These are phyloP conservation scores for Piscicola geometra DNA, from an alignment of 2,888 invertebrate species.

Conservation along the genomic window DNA sequence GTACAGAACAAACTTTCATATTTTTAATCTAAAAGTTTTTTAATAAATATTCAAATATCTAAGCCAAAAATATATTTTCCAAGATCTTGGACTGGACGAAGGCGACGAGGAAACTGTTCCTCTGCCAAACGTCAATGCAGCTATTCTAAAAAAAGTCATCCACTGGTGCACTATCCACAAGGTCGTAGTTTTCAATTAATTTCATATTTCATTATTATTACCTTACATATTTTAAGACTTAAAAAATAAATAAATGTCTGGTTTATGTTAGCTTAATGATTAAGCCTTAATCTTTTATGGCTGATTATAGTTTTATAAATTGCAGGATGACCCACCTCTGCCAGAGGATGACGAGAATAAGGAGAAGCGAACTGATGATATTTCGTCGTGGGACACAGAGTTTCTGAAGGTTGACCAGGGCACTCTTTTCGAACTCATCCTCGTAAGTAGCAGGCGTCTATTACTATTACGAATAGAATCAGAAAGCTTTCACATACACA, in stretches of 20 bases:
- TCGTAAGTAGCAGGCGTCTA: no score
- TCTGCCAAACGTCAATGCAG: conserved; percentile 91
- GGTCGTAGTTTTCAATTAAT: no score
- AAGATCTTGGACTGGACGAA: conserved; percentile 61
- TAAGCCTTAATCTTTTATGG: no score
- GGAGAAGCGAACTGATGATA: conserved; percentile 96
- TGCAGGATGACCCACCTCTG: conserved; percentile 70
- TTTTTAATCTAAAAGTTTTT: not conserved
- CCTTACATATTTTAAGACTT: no score
- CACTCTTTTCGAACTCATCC: conserved; percentile 87
- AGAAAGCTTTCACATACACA: no score
- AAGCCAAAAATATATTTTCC: not conserved
- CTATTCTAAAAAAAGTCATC: conserved; percentile 82
- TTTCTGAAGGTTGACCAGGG: conserved; percentile 78
- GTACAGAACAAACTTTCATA: conserved; percentile 49
- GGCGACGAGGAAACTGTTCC: conserved; percentile 75
- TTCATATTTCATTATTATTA: no score
- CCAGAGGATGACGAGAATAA: conserved; percentile 94
- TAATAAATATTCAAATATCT: not conserved
- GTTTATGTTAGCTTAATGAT: no score
- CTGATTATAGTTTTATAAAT: not conserved
- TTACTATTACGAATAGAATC: no score
- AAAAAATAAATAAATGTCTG: no score
- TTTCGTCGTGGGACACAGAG: conserved; percentile 97
- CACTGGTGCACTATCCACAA: conserved; percentile 58